Percentiles rank a stretch among this genome's conserved stretches.
phyloP scores from a whole-genome alignment of 2,888 invertebrate genomes.

The Agonopterix alstromeriana region DNA sequence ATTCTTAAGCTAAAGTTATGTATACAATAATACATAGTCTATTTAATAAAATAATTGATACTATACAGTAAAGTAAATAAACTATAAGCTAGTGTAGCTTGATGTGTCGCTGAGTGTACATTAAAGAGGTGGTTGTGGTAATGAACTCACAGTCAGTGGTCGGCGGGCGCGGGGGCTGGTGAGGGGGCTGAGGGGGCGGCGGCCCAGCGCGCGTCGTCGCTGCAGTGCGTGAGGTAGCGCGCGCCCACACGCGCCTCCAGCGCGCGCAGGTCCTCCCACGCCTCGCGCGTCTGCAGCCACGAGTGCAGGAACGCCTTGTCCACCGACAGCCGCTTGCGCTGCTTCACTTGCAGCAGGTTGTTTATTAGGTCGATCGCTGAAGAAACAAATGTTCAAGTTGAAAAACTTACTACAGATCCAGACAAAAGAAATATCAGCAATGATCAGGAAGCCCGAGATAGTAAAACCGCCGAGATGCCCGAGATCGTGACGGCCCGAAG shows the following conservation, averaged over 20 bases:
- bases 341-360: conserved; percentile 97
- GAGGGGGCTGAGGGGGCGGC: not conserved
- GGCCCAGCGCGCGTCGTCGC: conserved; percentile 39
- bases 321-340: conserved; percentile 95
- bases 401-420: too few species aligned
- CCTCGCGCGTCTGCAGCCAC: conserved; percentile 97
- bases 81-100: too few species aligned
- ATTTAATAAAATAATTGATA: too few species aligned
- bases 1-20: too few species aligned
- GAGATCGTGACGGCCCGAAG: too few species aligned
- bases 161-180: not conserved
- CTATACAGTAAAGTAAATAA: too few species aligned
- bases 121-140: too few species aligned
- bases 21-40: too few species aligned
- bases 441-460: too few species aligned
- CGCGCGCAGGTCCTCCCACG: conserved; percentile 95
- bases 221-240: conserved; percentile 62
- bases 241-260: conserved; percentile 79
- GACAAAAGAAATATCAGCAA: too few species aligned
- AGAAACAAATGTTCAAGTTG: conserved; percentile 15
- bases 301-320: conserved; percentile 96
- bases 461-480: too few species aligned
- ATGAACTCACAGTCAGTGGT: not conserved
- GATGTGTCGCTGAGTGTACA: too few species aligned
- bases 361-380: conserved; percentile 98